Evolutionary conservation across 2,888 invertebrate genomes (phyloP).

Genomic region (Cephonodes hylas): DNA sequence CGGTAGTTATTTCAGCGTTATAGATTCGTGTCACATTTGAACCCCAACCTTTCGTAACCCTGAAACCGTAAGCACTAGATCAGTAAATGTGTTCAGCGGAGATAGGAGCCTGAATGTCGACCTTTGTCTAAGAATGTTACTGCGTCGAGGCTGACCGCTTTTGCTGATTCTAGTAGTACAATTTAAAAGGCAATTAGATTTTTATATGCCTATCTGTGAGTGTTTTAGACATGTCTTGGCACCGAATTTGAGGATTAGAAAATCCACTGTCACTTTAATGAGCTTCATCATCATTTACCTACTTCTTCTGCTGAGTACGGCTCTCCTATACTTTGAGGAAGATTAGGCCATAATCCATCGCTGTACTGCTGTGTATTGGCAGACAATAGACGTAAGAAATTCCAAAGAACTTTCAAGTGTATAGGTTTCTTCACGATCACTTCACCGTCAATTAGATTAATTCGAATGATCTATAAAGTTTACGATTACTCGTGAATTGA

Average conservation of each 20-base stretch:
- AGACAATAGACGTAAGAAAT: no score
- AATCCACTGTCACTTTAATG: no score
- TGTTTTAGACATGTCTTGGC: not conserved
- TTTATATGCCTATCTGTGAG: not conserved
- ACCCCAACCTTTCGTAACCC: not conserved
- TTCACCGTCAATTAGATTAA: no score
- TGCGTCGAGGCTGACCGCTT: constrained; percentile 27
- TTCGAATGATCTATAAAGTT: no score
- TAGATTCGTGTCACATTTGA: not conserved
- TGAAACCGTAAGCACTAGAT: not conserved
- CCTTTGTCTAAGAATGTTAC: constrained; percentile 27
- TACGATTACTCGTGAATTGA: not conserved
- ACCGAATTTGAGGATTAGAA: not conserved
- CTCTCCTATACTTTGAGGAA: no score
- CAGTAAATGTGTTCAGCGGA: constrained; percentile 1
- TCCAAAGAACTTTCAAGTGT: no score
- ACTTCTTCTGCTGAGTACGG: no score
- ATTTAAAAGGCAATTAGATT: constrained; percentile 1
- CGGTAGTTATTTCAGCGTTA: not conserved
- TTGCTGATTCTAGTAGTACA: constrained; percentile 2
- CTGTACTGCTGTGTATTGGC: no score
- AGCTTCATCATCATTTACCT: no score
- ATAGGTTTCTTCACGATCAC: no score
- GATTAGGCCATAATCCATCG: no score
- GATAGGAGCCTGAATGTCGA: constrained; percentile 18